phyloP scores from a whole-genome alignment of 2,113 vertebrate species.

The Bombycilla garrulus region DNA sequence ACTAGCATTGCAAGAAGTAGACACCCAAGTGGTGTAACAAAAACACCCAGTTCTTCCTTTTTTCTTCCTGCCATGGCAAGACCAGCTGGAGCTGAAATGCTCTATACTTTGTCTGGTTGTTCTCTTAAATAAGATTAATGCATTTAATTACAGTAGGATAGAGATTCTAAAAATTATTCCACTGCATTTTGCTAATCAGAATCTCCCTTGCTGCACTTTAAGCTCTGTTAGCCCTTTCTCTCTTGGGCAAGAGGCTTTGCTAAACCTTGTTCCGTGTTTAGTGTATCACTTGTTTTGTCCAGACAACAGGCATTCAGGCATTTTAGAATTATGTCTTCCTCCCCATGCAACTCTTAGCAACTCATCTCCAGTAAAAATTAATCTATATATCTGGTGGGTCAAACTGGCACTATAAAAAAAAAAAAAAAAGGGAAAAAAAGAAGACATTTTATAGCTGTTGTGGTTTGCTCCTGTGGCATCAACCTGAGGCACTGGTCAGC shows the following conservation, averaged over 20 bases:
- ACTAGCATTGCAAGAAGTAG: not conserved
- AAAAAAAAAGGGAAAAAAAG: no score
- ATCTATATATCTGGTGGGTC: not conserved
- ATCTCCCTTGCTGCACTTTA: not conserved
- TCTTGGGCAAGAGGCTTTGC: not conserved
- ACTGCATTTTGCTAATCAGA: not conserved
- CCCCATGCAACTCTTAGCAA: not conserved
- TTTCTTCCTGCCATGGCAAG: not conserved
- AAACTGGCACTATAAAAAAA: not conserved
- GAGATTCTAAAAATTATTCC: not conserved
- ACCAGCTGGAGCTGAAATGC: not conserved
- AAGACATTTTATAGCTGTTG: accelerated
- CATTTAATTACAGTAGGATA: not conserved
- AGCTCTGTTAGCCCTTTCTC: not conserved
- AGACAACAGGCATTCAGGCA: not conserved
- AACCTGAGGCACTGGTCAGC: not conserved
- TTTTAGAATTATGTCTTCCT: not conserved
- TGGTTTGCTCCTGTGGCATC: not conserved
- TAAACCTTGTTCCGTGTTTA: not conserved
- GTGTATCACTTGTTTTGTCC: not conserved
- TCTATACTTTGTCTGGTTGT: not conserved
- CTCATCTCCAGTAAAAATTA: not conserved
- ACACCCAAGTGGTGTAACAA: accelerated
- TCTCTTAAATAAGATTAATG: not conserved
- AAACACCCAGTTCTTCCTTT: not conserved